These are phyloP conservation scores for Heliconius cydno DNA, from an alignment of 2,888 invertebrate genomes.

Conservation along the genomic window DNA sequence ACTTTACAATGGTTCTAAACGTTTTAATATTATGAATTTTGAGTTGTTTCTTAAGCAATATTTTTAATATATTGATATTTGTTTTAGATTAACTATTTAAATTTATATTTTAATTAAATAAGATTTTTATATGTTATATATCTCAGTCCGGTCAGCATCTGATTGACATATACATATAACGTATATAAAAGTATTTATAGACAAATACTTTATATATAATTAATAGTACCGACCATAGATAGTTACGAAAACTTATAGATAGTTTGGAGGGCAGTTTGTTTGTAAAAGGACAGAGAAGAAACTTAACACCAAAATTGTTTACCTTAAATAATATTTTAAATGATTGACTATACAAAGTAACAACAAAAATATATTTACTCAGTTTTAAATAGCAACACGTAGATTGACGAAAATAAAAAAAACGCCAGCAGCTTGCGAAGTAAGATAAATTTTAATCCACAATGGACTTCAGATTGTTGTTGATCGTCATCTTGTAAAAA, in stretches of 20 bases:
- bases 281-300: not conserved
- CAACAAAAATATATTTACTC: not conserved
- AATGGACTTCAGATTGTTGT: slow-evolving; percentile 37
- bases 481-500: slow-evolving; percentile 37
- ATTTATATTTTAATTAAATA: too few relatives aligned
- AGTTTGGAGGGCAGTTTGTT: not conserved
- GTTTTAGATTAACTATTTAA: too few relatives aligned
- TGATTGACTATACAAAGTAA: not conserved
- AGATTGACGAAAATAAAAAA: slow-evolving; percentile 9
- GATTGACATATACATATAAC: too few relatives aligned
- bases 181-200: too few relatives aligned
- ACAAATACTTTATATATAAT: too few relatives aligned
- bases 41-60: not conserved
- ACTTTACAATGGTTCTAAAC: slow-evolving; percentile 6
- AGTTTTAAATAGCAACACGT: not conserved
- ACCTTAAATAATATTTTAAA: too few relatives aligned
- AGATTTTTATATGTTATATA: too few relatives aligned
- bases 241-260: not conserved
- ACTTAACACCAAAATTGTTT: not conserved
- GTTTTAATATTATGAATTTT: not conserved
- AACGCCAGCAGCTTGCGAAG: slow-evolving; percentile 9
- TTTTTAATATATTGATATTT: too few relatives aligned
- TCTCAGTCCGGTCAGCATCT: too few relatives aligned
- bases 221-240: not conserved
- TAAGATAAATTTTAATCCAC: slow-evolving; percentile 27